Conservation (phyloP, 2,113 vertebrate species). For the Indicator indicator region DNA sequence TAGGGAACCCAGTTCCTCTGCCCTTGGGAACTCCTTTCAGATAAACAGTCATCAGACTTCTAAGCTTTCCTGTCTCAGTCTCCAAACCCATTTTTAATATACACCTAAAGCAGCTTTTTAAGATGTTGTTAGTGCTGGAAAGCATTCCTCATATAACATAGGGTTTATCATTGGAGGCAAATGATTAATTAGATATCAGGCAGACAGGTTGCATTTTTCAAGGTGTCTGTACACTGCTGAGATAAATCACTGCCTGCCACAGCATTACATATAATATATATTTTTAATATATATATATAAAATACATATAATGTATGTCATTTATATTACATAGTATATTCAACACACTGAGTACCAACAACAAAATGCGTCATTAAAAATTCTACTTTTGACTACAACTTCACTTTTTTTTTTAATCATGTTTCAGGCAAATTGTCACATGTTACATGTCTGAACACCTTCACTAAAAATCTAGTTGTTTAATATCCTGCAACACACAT, state of each 20-base stretch:
- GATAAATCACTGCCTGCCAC: not conserved
- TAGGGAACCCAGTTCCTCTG: not conserved
- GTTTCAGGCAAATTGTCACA: not conserved
- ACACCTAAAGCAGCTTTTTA: conserved; percentile 38
- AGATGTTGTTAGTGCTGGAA: not conserved
- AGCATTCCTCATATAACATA: not conserved
- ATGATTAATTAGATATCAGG: not conserved
- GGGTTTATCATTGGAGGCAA: not conserved
- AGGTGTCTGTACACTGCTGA: not conserved
- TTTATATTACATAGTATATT: not conserved
- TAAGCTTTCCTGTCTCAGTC: conserved; percentile 50
- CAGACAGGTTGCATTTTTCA: not conserved
- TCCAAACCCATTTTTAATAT: conserved; percentile 61
- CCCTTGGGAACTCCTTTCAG: conserved; percentile 7
- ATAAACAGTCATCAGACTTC: conserved; percentile 51
- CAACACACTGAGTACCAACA: not conserved
- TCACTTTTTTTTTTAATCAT: not conserved
- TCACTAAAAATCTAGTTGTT: not conserved
- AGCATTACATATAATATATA: too few relatives aligned
- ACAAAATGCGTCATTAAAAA: not conserved
- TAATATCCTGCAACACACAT: not conserved
- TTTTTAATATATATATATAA: too few relatives aligned
- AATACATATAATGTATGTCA: too few relatives aligned
- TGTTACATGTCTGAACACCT: not conserved
- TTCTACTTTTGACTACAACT: not conserved